Evolutionary conservation across 2,888 invertebrate genomes (phyloP).

Genomic region (Phyllotreta striolata): DNA sequence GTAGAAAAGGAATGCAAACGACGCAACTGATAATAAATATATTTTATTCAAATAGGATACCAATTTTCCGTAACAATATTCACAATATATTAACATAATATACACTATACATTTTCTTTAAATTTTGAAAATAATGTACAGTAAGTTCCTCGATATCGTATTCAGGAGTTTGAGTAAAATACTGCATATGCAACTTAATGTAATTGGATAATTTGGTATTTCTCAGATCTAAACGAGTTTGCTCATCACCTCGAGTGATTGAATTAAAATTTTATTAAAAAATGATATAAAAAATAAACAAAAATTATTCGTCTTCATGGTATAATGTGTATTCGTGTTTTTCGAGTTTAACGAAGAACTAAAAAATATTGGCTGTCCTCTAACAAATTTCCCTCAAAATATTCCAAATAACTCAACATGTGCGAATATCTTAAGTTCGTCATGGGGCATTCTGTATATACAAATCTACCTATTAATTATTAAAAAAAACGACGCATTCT

Average conservation of each 20-base stretch:
- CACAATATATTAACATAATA: slow-evolving; percentile 49
- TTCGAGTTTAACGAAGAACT: not conserved
- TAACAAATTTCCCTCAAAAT: too few species aligned
- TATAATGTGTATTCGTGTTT: slow-evolving; percentile 9
- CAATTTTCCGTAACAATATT: slow-evolving; percentile 49
- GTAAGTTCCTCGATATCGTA: slow-evolving; percentile 24
- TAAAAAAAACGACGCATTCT: too few species aligned
- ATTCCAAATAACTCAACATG: too few species aligned
- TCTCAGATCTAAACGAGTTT: too few species aligned
- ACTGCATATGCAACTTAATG: not conserved
- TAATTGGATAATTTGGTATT: not conserved
- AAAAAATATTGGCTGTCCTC: slow-evolving; percentile 2
- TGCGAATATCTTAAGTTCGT: too few species aligned
- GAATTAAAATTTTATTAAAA: not conserved
- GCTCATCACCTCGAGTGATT: not conserved
- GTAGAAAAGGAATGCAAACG: slow-evolving; percentile 9
- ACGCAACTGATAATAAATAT: slow-evolving; percentile 42
- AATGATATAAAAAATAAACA: not conserved
- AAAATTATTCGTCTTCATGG: not conserved
- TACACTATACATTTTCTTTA: slow-evolving; percentile 47
- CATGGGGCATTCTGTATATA: too few species aligned
- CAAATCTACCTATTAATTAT: too few species aligned
- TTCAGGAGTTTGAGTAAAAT: slow-evolving; percentile 1
- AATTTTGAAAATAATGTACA: slow-evolving; percentile 46
- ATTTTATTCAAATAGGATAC: slow-evolving; percentile 49